Conservation (phyloP, 2,888 invertebrate genomes). For the Eremobia ochroleuca region DNA sequence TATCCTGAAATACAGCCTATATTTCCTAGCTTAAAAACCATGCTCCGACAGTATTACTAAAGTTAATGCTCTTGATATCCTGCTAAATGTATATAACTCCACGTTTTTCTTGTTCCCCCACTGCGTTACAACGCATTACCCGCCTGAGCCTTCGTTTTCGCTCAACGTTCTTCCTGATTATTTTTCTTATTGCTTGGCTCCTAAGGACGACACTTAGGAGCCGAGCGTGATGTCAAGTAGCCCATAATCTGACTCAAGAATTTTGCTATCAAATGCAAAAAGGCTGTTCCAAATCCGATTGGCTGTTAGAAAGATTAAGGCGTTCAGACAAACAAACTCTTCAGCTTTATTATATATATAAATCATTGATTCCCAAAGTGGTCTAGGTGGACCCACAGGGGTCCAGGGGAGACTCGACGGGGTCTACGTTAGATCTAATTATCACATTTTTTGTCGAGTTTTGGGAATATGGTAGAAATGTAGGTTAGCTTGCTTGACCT, state of each 20-base stretch:
- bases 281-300: neutral
- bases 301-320: neutral
- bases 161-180: neutral
- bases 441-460: no score
- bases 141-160: neutral
- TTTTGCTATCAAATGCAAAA: neutral
- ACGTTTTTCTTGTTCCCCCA: neutral
- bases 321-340: no score
- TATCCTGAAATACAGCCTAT: neutral
- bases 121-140: neutral
- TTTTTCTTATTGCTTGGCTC: neutral
- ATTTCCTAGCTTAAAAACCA: neutral
- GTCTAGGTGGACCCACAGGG: no score
- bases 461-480: no score
- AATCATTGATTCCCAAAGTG: no score
- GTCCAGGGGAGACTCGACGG: no score
- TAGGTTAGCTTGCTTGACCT: no score
- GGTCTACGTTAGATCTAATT: no score
- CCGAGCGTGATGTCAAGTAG: neutral
- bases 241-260: neutral
- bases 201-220: neutral
- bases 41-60: neutral
- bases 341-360: no score
- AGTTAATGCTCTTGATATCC: neutral
- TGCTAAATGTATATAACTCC: neutral